A percentile compares a stretch with the other conserved stretches of the same genome.
These are phyloP conservation scores for Cyphomyrus discorhynchus DNA, from an alignment of 2,113 vertebrate genomes.

Conservation along the genomic window DNA sequence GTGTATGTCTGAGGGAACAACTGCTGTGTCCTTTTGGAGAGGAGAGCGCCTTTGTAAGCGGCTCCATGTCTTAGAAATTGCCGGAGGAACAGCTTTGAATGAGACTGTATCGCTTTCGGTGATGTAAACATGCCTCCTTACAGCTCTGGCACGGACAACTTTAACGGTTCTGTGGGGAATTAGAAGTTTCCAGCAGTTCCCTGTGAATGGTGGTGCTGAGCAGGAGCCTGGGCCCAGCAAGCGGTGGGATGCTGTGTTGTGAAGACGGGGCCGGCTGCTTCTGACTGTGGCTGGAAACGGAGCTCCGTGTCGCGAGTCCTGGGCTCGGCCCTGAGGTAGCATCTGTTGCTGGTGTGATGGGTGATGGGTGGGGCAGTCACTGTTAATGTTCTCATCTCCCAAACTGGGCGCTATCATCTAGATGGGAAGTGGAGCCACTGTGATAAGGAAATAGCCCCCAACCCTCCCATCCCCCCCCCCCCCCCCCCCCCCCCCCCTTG, in stretches of 20 bases:
- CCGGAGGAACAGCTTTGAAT: background rate
- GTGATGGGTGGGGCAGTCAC: background rate
- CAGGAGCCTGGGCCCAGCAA: background rate
- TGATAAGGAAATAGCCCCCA: constrained; percentile 17
- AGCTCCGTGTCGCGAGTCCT: background rate
- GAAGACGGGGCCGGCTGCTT: background rate
- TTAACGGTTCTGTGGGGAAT: background rate
- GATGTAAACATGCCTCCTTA: background rate
- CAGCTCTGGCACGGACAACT: background rate
- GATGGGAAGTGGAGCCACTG: constrained; percentile 12
- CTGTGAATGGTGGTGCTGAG: background rate
- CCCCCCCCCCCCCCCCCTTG: too few species aligned
- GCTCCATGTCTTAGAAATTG: background rate
- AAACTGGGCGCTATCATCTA: constrained; percentile 13
- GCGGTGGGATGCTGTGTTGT: background rate
- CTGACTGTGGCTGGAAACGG: background rate
- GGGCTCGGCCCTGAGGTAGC: background rate
- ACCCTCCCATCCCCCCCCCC: too few species aligned
- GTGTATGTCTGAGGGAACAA: background rate
- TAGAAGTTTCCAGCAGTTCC: background rate
- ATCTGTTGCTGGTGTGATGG: background rate
- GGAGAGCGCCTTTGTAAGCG: background rate
- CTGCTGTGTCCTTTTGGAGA: background rate
- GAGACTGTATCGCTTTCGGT: background rate
- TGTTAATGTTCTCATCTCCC: constrained; percentile 13